Evolutionary conservation across 2,888 invertebrate species (phyloP).

Genomic region (Timandra comae): DNA sequence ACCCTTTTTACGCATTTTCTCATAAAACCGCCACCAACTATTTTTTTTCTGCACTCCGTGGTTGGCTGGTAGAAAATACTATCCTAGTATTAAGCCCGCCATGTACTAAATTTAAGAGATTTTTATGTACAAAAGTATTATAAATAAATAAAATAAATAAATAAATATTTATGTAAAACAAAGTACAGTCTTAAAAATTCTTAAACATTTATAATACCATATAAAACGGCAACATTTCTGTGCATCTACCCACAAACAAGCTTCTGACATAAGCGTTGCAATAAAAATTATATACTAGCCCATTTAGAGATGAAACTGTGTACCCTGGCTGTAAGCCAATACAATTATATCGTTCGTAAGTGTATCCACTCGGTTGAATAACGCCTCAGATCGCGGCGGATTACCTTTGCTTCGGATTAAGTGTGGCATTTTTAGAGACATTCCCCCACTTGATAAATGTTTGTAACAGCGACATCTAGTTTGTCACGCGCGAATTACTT

Average conservation of each 20-base stretch:
- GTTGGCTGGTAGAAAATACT: too few species aligned
- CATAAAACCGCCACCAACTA: too few species aligned
- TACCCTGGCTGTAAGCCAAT: constrained; percentile 42
- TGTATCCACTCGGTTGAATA: constrained; percentile 17
- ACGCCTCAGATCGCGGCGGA: constrained; percentile 12
- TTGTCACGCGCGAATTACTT: background rate
- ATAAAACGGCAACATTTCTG: constrained; percentile 1
- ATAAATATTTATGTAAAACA: too few species aligned
- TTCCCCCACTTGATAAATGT: background rate
- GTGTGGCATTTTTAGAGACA: background rate
- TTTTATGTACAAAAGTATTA: too few species aligned
- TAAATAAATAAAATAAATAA: too few species aligned
- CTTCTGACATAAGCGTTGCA: constrained; percentile 35
- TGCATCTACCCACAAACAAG: constrained; percentile 23
- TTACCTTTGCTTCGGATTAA: constrained; percentile 11
- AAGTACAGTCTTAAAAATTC: too few species aligned
- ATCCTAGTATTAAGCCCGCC: too few species aligned
- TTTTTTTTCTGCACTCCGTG: too few species aligned
- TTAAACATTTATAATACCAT: too few species aligned
- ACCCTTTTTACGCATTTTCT: too few species aligned
- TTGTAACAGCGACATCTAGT: background rate
- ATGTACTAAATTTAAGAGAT: too few species aligned
- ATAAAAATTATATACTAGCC: constrained; percentile 61
- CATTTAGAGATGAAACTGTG: constrained; percentile 58
- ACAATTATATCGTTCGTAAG: constrained; percentile 44